These are phyloP conservation scores for Corythucha ciliata DNA, from an alignment of 2,888 invertebrate species.

Conservation along the genomic window DNA sequence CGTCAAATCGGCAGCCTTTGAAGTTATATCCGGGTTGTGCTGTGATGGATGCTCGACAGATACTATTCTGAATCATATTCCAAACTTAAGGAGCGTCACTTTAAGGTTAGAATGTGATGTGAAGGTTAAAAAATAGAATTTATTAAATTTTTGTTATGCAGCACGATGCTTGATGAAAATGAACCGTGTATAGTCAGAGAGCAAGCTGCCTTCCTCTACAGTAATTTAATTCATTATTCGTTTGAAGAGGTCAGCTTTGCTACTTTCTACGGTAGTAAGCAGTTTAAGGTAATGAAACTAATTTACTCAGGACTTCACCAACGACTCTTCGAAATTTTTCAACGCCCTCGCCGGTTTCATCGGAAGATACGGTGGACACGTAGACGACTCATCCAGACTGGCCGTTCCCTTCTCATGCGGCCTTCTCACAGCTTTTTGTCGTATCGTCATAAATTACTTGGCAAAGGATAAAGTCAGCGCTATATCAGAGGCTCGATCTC, in stretches of 20 bases:
- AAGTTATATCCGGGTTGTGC: slow-evolving; percentile 45
- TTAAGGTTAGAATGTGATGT: slow-evolving; percentile 13
- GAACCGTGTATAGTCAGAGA: slow-evolving; percentile 49
- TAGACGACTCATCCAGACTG: too few species aligned
- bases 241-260: too few species aligned
- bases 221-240: slow-evolving; percentile 44
- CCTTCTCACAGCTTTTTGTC: slow-evolving; percentile 11
- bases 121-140: neutral
- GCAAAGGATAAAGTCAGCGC: slow-evolving; percentile 9
- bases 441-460: slow-evolving; percentile 17
- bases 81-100: slow-evolving; percentile 6
- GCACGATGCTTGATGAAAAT: slow-evolving; percentile 42
- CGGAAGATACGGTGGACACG: too few species aligned
- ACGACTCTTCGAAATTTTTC: too few species aligned
- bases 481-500: neutral
- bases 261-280: neutral
- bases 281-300: too few species aligned
- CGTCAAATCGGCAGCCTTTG: slow-evolving; percentile 46
- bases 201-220: slow-evolving; percentile 47
- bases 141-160: slow-evolving; percentile 17
- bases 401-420: too few species aligned
- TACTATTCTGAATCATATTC: slow-evolving; percentile 8
- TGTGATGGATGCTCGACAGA: slow-evolving; percentile 11
- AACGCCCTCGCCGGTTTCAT: too few species aligned
- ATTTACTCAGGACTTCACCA: too few species aligned